Evolutionary conservation across 2,797 vertebrate genomes (phyloP).

Genomic region (Anguilla anguilla): DNA sequence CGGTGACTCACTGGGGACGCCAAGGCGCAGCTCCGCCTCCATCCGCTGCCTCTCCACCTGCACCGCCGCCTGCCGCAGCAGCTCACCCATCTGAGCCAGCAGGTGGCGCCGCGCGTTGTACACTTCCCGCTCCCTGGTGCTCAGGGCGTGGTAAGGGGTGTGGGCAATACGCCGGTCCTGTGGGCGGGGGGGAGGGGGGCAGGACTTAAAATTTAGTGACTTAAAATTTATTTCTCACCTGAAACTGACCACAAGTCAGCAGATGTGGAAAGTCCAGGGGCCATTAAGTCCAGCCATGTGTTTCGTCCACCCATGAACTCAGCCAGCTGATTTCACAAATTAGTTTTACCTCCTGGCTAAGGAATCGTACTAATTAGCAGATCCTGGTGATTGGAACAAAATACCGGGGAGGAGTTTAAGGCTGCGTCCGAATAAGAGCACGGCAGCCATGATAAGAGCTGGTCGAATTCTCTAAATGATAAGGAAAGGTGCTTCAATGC

Average conservation of each 20-base stretch:
- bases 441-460: too few species aligned
- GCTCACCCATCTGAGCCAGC: conserved; percentile 70
- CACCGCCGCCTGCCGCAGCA: conserved; percentile 57
- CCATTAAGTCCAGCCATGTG: too few species aligned
- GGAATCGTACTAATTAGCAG: too few species aligned
- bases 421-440: too few species aligned
- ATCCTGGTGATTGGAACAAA: too few species aligned
- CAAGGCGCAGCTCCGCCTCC: conserved; percentile 31
- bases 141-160: conserved; percentile 74
- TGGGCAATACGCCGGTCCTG: conserved; percentile 74
- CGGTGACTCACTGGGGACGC: conserved; percentile 49
- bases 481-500: too few species aligned
- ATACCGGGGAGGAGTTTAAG: too few species aligned
- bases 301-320: too few species aligned
- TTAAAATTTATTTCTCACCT: not conserved
- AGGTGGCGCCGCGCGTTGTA: conserved; percentile 65
- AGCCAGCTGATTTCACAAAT: not conserved
- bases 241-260: too few species aligned
- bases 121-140: conserved; percentile 62
- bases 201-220: not conserved
- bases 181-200: not conserved
- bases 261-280: too few species aligned
- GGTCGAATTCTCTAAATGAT: too few species aligned
- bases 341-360: too few species aligned
- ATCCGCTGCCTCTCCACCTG: conserved; percentile 58